These are phyloP conservation scores for Moxostoma hubbsi DNA, from an alignment of 2,797 vertebrate genomes.

Conservation along the genomic window DNA sequence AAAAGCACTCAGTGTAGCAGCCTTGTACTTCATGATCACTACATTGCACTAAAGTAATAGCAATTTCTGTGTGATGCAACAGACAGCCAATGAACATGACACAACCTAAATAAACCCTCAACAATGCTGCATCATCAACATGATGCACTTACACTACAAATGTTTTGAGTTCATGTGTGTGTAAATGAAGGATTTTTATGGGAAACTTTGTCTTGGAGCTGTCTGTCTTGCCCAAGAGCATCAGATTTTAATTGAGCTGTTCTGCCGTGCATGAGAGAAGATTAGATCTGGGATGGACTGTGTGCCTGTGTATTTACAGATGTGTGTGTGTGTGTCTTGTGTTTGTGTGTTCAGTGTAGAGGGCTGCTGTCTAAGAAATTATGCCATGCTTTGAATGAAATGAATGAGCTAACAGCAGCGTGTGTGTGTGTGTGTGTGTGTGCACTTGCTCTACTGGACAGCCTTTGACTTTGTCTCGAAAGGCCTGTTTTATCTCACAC, in stretches of 20 bases:
- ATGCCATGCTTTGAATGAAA: not conserved
- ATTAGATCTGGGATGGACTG: conserved; percentile 7
- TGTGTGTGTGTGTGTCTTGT: conserved; percentile 19
- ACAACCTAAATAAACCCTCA: too few relatives aligned
- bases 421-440: conserved; percentile 1
- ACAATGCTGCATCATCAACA: too few relatives aligned
- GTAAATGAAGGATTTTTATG: conserved; percentile 1
- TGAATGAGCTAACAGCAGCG: conserved; percentile 4
- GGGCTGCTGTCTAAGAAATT: conserved; percentile 25
- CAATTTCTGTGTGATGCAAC: too few relatives aligned
- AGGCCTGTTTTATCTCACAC: conserved; percentile 6
- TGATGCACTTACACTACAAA: too few relatives aligned
- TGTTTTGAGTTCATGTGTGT: too few relatives aligned
- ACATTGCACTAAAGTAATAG: too few relatives aligned
- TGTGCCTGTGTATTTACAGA: conserved; percentile 58
- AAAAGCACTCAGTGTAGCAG: too few relatives aligned
- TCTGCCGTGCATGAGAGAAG: conserved; percentile 14
- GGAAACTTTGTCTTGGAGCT: conserved; percentile 5
- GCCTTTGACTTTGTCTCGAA: conserved; percentile 24
- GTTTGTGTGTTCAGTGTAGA: conserved; percentile 17
- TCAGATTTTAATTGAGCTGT: conserved; percentile 36
- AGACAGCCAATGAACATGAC: too few relatives aligned
- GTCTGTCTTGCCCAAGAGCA: conserved; percentile 10
- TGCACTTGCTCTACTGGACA: conserved; percentile 4
- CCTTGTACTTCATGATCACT: too few relatives aligned